Conservation (phyloP, 2,888 invertebrate genomes). For the Dolichopus griseipennis region DNA sequence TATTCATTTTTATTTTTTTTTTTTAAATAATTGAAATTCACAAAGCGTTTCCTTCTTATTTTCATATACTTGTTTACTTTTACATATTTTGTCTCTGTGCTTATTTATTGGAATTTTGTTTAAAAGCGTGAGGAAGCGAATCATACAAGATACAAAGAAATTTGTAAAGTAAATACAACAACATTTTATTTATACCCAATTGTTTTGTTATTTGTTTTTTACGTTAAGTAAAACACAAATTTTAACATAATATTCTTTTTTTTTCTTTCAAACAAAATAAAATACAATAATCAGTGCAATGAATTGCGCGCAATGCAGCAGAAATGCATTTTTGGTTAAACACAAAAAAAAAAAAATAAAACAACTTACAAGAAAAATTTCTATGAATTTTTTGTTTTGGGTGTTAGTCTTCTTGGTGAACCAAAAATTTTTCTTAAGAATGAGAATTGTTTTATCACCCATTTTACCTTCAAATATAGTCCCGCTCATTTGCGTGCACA, state of each 20-base stretch:
- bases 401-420: no score
- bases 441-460: no score
- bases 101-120: background rate
- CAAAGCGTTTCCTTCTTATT: background rate
- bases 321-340: background rate
- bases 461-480: no score
- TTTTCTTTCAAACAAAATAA: background rate
- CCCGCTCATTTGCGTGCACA: no score
- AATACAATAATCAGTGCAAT: background rate
- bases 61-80: background rate
- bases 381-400: no score
- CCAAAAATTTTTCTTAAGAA: no score
- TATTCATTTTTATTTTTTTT: background rate
- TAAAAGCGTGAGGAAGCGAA: background rate
- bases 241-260: no score
- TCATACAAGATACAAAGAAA: background rate
- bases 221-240: no score
- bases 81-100: background rate
- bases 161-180: background rate
- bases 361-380: no score
- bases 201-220: background rate
- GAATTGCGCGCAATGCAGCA: background rate
- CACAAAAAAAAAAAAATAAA: no score
- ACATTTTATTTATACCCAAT: background rate
- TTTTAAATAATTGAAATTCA: constrained; percentile 1